Evolutionary conservation across 1,140 invertebrate species (phyloP).

Genomic region (Drosophila melanogaster): Release_6_plus_ISO1_MT NT_037436.4:21425501-21426000

Average conservation of each 20-base stretch:
- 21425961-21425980: slow-evolving; percentile 30
- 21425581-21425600: slow-evolving; percentile 51
- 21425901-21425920: slow-evolving; percentile 78
- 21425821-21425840: slow-evolving; percentile 72
- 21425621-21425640: slow-evolving; percentile 76
- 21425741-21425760: slow-evolving; percentile 25
- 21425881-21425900: slow-evolving; percentile 56
- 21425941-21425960: slow-evolving; percentile 58
- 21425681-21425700: slow-evolving; percentile 68
- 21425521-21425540: slow-evolving; percentile 59
- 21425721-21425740: slow-evolving; percentile 62
- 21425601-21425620: slow-evolving; percentile 45
- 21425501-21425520: slow-evolving; percentile 19
- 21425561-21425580: slow-evolving; percentile 70
- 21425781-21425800: slow-evolving; percentile 54
- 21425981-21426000: slow-evolving; percentile 5
- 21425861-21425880: slow-evolving; percentile 23
- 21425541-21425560: slow-evolving; percentile 66
- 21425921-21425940: slow-evolving; percentile 50
- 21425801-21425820: slow-evolving; percentile 54
- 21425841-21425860: slow-evolving; percentile 36
- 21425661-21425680: slow-evolving; percentile 56
- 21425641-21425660: slow-evolving; percentile 69
- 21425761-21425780: slow-evolving; percentile 52
- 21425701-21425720: slow-evolving; percentile 75